Percentiles rank a stretch among this genome's conserved stretches.
Evolutionary conservation across 2,888 invertebrate genomes (phyloP).

Genomic region (Ellobium chinense): DNA sequence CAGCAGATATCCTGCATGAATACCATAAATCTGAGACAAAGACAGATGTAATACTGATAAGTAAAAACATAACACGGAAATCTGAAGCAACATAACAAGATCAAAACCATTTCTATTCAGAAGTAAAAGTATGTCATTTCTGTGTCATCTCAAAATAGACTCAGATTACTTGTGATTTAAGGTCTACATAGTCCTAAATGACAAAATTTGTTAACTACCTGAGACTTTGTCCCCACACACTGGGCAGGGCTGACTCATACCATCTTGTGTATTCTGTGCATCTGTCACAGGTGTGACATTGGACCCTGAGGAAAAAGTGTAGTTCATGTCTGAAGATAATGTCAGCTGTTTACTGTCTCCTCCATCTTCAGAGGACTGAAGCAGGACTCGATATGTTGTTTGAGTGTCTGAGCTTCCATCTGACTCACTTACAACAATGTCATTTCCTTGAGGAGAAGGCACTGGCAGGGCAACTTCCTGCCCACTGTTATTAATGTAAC

Average conservation of each 20-base stretch:
- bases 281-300: constrained; percentile 32
- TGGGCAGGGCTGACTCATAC: constrained; percentile 64
- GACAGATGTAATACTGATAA: no score
- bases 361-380: constrained; percentile 37
- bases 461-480: constrained; percentile 39
- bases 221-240: constrained; percentile 76
- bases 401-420: constrained; percentile 40
- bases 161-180: no score
- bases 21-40: no score
- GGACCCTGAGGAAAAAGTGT: neutral
- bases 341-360: constrained; percentile 27
- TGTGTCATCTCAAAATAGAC: no score
- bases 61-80: no score
- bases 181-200: neutral
- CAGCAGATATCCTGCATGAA: no score
- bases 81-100: no score
- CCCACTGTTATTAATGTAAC: constrained; percentile 23
- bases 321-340: constrained; percentile 10
- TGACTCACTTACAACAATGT: constrained; percentile 51
- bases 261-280: constrained; percentile 44
- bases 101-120: no score
- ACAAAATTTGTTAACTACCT: constrained; percentile 62
- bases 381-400: constrained; percentile 37
- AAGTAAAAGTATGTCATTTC: no score
- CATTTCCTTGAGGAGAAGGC: constrained; percentile 50